Evolutionary conservation across 2,888 invertebrate genomes (phyloP).

Genomic region (Parelbella ahira): DNA sequence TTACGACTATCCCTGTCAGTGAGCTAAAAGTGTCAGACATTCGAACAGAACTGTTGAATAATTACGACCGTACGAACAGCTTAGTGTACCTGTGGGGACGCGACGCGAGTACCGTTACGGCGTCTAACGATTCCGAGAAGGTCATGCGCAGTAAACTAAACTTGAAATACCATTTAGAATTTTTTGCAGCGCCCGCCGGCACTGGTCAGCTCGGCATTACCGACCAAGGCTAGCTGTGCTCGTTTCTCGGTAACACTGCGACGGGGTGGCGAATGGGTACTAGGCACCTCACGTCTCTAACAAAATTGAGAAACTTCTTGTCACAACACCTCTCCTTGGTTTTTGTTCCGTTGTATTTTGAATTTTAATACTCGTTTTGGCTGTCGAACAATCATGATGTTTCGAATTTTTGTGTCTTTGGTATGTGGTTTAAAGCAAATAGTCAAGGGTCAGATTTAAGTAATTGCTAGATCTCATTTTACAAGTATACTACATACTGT

Average conservation of each 20-base stretch:
- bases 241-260: constrained; percentile 29
- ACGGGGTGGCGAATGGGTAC: constrained; percentile 23
- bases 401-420: too few relatives aligned
- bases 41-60: constrained; percentile 16
- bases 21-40: too few relatives aligned
- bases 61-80: constrained; percentile 29
- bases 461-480: too few relatives aligned
- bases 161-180: constrained; percentile 65
- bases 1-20: too few relatives aligned
- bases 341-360: too few relatives aligned
- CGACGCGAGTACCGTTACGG: constrained; percentile 65
- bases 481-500: too few relatives aligned
- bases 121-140: constrained; percentile 71
- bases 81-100: constrained; percentile 57
- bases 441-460: too few relatives aligned
- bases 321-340: not conserved
- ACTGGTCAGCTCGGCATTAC: constrained; percentile 30
- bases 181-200: constrained; percentile 51
- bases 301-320: constrained; percentile 7
- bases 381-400: too few relatives aligned
- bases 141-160: constrained; percentile 68
- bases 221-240: constrained; percentile 29
- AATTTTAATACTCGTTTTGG: too few relatives aligned
- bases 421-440: too few relatives aligned
- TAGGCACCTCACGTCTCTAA: constrained; percentile 3